Evolutionary conservation across 2,888 invertebrate genomes (phyloP).

Genomic region (Deilephila elpenor): DNA sequence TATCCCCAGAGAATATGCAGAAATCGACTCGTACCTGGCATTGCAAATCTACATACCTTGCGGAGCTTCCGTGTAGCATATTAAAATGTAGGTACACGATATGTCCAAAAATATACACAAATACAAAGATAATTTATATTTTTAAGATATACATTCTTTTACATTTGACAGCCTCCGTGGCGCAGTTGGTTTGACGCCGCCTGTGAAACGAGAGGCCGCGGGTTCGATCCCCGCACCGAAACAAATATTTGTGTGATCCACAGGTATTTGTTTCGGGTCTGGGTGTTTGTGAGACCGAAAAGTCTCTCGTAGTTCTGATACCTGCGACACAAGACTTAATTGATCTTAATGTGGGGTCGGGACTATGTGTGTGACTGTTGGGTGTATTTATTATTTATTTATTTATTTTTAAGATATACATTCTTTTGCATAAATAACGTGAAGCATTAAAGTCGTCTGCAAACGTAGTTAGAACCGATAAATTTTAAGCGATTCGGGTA

Average conservation of each 20-base stretch:
- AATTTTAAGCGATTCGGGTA: background rate
- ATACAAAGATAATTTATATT: background rate
- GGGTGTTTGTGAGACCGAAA: too few relatives aligned
- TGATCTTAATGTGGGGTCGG: too few relatives aligned
- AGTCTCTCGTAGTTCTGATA: too few relatives aligned
- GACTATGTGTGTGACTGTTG: too few relatives aligned
- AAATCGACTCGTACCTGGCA: background rate
- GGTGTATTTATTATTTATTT: too few relatives aligned
- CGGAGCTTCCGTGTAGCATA: background rate
- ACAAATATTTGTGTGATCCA: too few relatives aligned
- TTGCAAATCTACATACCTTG: background rate
- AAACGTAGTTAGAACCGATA: slow-evolving; percentile 13
- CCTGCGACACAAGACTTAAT: too few relatives aligned
- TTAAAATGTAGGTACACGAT: background rate
- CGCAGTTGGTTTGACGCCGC: too few relatives aligned
- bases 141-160: background rate
- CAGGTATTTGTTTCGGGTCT: too few relatives aligned
- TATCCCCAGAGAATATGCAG: background rate
- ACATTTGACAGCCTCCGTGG: too few relatives aligned
- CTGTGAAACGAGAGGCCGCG: too few relatives aligned
- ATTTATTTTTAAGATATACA: background rate
- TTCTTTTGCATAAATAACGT: background rate
- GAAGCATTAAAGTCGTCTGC: background rate
- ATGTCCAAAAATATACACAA: background rate
- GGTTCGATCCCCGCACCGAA: too few relatives aligned